A percentile compares a stretch with the other conserved stretches of the same genome.
These are phyloP conservation scores for Parnassius mnemosyne DNA, from an alignment of 2,888 invertebrate species.

Conservation along the genomic window DNA sequence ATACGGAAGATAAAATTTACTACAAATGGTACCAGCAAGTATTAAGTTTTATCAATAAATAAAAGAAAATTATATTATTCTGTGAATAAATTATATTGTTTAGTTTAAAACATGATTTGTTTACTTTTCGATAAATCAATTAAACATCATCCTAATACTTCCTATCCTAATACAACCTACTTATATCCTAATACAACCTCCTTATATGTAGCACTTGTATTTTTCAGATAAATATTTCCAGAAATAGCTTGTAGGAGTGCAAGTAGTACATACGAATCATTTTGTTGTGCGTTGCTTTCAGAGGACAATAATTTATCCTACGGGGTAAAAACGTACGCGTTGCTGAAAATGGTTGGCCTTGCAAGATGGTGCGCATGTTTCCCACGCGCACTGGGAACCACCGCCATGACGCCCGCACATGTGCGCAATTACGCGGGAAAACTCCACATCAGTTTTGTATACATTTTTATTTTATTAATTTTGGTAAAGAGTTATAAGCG, in stretches of 20 bases:
- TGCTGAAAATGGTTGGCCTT: slow-evolving; percentile 50
- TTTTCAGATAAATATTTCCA: slow-evolving; percentile 8
- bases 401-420: slow-evolving; percentile 51
- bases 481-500: slow-evolving; percentile 17
- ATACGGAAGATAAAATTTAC: no score
- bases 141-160: no score
- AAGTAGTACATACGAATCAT: slow-evolving; percentile 19
- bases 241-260: slow-evolving; percentile 12
- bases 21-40: no score
- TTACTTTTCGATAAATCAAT: no score
- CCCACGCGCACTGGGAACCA: slow-evolving; percentile 72
- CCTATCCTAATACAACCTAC: no score
- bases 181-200: no score
- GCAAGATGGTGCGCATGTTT: slow-evolving; percentile 58
- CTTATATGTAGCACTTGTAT: neutral
- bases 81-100: no score
- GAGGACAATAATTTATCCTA: slow-evolving; percentile 44
- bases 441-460: slow-evolving; percentile 39
- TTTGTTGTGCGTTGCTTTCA: slow-evolving; percentile 24
- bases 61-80: no score
- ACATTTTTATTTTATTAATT: slow-evolving; percentile 37
- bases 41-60: no score
- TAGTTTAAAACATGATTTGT: no score
- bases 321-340: slow-evolving; percentile 47
- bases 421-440: slow-evolving; percentile 67